Base-by-base conservation (phyloP, 2,797 vertebrate species). In the Poeciliopsis infans region DNA sequence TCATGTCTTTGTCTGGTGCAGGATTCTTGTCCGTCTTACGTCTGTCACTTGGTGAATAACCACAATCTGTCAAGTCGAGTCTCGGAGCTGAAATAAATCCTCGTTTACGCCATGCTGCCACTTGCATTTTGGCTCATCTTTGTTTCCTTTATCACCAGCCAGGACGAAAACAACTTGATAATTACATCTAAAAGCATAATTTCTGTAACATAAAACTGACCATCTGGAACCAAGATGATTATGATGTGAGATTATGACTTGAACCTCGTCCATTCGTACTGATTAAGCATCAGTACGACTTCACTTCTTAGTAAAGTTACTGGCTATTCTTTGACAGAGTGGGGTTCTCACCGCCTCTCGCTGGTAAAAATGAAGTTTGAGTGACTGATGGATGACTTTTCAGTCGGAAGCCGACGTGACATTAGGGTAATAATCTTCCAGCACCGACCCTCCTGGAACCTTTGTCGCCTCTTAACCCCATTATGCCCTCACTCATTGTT, bases 341-440 rank as follows among this genome's bases (percentile, higher is more conserved):
- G 8, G 1, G 20, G 1, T 68, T 41, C 20, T 41, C 8, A 5
- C 20, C 1, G 10, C 7, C 10, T 23, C 1, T 41, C 2, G 6
- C 31, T 36, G 61, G 31, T 36, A 64, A 18, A 64, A 20, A 64
- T 36, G 1, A 64, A 72, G 33, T 41, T 68, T 68, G 53, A 28
- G 11, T 57, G 25, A n/a, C 53, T n/a, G 25, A 55, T 10, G 0
- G 53, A n/a, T 55, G 55, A 31, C 12, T 59, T 59, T 59, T 59
- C n/a, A 59, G 55, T 28, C 12, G 0, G 12, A 59, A 28, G n/a
- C 41, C 80, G 59, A 88, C 28, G 28, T 39, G 76, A 76, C 85
- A 88, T 90, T 80, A 87, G 71, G 82, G 83, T 78, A 81, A 82
- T 89, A 85, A 90, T 92, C 74, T 88, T 81, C 83, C 84, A 83